Percentiles rank a stretch among this genome's conserved stretches.
Evolutionary conservation across 2,888 invertebrate genomes (phyloP).

Genomic region (Melieria picta): DNA sequence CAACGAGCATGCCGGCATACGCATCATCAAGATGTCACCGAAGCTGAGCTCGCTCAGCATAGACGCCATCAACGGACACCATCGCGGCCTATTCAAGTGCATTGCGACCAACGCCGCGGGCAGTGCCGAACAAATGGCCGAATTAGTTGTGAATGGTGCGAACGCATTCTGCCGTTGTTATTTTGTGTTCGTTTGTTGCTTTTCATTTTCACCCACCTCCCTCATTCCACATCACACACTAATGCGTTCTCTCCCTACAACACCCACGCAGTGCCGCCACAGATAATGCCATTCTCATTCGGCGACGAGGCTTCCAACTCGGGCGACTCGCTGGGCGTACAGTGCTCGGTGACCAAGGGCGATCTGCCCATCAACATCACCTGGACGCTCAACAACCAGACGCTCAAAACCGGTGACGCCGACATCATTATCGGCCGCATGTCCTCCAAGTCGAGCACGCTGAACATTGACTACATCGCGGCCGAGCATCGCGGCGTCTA

Average conservation of each 20-base stretch:
- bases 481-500: conserved; percentile 74
- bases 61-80: conserved; percentile 77
- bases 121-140: conserved; percentile 72
- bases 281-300: conserved; percentile 78
- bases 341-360: conserved; percentile 72
- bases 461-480: conserved; percentile 72
- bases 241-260: background rate
- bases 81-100: conserved; percentile 81
- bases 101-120: conserved; percentile 77
- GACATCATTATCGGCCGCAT: conserved; percentile 62
- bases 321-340: conserved; percentile 75
- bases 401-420: conserved; percentile 59
- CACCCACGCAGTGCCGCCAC: conserved; percentile 68
- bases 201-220: background rate
- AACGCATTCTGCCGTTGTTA: background rate
- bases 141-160: conserved; percentile 77
- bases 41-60: conserved; percentile 78
- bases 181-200: background rate
- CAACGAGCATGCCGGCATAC: conserved; percentile 69
- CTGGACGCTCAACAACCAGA: conserved; percentile 70
- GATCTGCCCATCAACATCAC: conserved; percentile 74
- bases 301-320: conserved; percentile 78
- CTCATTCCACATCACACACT: background rate
- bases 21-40: conserved; percentile 71
- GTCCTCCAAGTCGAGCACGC: conserved; percentile 68